These are phyloP conservation scores for Xylophagus ater DNA, from an alignment of 2,888 invertebrate species.

Conservation along the genomic window DNA sequence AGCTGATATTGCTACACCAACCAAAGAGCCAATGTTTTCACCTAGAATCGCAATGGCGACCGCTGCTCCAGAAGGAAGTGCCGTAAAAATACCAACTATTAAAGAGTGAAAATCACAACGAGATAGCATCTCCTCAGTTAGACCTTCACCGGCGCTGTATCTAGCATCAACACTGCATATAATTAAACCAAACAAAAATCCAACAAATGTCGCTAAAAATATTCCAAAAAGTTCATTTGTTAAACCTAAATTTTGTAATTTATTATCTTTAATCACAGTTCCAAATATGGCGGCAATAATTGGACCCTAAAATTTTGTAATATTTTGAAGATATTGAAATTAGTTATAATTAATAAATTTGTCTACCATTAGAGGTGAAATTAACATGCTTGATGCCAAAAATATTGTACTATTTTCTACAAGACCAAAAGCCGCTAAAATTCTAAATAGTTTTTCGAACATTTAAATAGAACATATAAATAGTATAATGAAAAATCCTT, in stretches of 20 bases:
- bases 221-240: conserved; percentile 57
- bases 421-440: conserved; percentile 61
- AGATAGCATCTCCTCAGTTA: conserved; percentile 54
- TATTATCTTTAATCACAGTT: conserved; percentile 53
- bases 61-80: conserved; percentile 65
- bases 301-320: conserved; percentile 46
- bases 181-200: conserved; percentile 55
- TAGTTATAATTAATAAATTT: no score
- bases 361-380: conserved; percentile 65
- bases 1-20: conserved; percentile 73
- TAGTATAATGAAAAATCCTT: conserved; percentile 21
- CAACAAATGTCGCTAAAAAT: conserved; percentile 51
- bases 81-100: conserved; percentile 61
- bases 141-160: conserved; percentile 49
- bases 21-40: conserved; percentile 64
- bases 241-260: conserved; percentile 52
- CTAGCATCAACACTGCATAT: conserved; percentile 46
- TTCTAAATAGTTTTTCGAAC: no score
- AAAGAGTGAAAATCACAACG: conserved; percentile 54
- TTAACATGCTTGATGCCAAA: conserved; percentile 68
- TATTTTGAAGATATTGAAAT: no score
- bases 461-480: conserved; percentile 3
- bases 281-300: conserved; percentile 69
- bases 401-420: conserved; percentile 63
- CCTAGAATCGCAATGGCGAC: conserved; percentile 68